phyloP scores from a whole-genome alignment of 64 coral and sea anemone genomes.

The Pocillopora damicornis region DNA sequence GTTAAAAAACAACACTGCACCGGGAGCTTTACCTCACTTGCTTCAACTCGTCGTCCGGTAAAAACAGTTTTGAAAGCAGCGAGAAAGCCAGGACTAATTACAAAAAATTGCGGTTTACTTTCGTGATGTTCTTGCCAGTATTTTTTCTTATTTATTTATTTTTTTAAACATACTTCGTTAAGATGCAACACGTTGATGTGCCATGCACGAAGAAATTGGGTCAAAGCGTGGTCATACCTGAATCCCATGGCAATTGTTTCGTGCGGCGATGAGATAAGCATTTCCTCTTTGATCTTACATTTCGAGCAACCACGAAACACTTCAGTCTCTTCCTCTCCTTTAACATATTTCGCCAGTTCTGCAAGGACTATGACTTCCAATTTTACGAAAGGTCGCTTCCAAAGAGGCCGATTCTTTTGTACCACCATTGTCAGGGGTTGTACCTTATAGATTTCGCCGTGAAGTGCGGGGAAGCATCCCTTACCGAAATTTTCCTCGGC shows the following conservation, averaged over 20 bases:
- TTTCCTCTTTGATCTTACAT: background rate
- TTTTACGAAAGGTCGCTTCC: background rate
- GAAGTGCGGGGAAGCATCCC: background rate
- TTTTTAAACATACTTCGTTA: too few species aligned
- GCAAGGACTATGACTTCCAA: background rate
- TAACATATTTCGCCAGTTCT: background rate
- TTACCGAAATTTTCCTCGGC: background rate
- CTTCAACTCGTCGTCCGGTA: too few species aligned
- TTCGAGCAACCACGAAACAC: background rate
- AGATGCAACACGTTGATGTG: too few species aligned
- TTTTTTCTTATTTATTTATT: too few species aligned
- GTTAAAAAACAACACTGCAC: too few species aligned
- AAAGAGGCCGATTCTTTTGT: background rate
- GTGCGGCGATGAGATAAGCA: background rate
- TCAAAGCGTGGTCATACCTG: background rate
- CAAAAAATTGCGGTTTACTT: too few species aligned
- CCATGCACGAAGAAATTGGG: too few species aligned
- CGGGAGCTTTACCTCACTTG: too few species aligned
- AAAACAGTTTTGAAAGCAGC: too few species aligned
- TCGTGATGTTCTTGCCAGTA: too few species aligned
- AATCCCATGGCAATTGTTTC: background rate
- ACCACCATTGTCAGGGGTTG: background rate
- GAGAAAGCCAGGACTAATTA: too few species aligned
- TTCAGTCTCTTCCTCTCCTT: background rate
- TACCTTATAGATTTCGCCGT: background rate